Base-by-base conservation (phyloP, 2,797 vertebrate species). In the Dallia pectoralis region DNA sequence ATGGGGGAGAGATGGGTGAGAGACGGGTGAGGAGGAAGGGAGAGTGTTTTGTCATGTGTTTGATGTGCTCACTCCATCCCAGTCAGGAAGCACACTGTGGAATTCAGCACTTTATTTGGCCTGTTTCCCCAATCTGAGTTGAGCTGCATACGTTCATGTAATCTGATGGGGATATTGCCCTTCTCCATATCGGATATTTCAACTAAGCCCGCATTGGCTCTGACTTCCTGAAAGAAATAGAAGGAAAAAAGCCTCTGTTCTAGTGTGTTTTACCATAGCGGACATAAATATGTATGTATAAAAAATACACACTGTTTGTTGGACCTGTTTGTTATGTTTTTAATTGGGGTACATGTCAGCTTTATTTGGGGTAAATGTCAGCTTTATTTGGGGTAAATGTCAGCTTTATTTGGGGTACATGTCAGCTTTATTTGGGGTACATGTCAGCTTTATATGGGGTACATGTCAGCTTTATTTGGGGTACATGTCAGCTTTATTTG, bases 111-210 rank as follows among this genome's bases (percentile, higher is more conserved):
- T 1, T 64, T 29, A 64, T 33, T 64, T 64, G 30, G 30, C 62
- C 62, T 16, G 15, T 29, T 30, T 64, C 62, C 16, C 62, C 16
- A 64, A 16, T 64, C 18, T 64, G 62, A 64, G 29, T 29, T 15
- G 22, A 30, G 27, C 29, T 15, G 16, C 62, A 64, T 29, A 32
- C 62, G 32, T 64, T 64, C 30, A 64, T 64, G 61, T 25, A 7
- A 63, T 29, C 53, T 63, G 61, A 75, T 49, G 22, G 67, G 71
- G 82, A 80, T 82, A 86, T 86, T 73, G 82, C 75, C 78, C 81
- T 82, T 77, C 76, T 78, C 67, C 72, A 80, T 81, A 86, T 81
- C 77, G 53, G 69, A 73, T 66, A 69, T 76, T 79, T 76, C 56
- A 53, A 61, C 69, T 67, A 65, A 78, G 77, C 81, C 67, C 67